phyloP scores from a whole-genome alignment of 2,113 vertebrate genomes.

The Sciurus niger region DNA sequence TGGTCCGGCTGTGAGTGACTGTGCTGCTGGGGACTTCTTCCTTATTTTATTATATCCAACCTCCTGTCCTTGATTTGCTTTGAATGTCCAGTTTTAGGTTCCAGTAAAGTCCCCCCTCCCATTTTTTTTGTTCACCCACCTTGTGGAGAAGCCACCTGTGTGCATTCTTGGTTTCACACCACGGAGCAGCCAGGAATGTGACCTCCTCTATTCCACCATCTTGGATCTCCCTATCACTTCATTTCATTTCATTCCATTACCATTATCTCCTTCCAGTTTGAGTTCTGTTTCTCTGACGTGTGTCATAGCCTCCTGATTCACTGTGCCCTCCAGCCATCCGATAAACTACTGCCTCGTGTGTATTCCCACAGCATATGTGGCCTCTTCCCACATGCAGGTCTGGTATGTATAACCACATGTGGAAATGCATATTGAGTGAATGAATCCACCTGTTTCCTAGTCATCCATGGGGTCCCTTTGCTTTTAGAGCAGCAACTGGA shows the following conservation, averaged over 20 bases:
- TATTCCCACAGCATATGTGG: not conserved
- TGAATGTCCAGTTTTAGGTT: too few species aligned
- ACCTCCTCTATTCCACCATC: too few species aligned
- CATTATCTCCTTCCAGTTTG: not conserved
- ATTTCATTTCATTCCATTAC: not conserved
- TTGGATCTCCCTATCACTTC: not conserved
- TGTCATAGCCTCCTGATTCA: not conserved
- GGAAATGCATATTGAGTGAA: not conserved
- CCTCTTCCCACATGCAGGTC: not conserved
- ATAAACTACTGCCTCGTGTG: not conserved
- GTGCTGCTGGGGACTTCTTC: too few species aligned
- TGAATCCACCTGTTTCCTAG: not conserved
- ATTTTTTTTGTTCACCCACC: too few species aligned
- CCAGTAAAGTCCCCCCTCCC: too few species aligned
- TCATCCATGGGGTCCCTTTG: slow-evolving; percentile 4
- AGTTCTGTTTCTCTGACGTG: not conserved
- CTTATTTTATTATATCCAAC: too few species aligned
- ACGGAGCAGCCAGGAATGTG: too few species aligned
- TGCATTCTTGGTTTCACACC: too few species aligned
- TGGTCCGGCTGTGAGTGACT: too few species aligned
- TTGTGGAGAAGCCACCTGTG: too few species aligned
- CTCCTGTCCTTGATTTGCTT: too few species aligned
- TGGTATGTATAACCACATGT: not conserved
- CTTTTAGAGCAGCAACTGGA: not conserved
- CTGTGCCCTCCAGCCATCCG: not conserved